Evolutionary conservation across 2,888 invertebrate genomes (phyloP).

Genomic region (Eudemis profundana): DNA sequence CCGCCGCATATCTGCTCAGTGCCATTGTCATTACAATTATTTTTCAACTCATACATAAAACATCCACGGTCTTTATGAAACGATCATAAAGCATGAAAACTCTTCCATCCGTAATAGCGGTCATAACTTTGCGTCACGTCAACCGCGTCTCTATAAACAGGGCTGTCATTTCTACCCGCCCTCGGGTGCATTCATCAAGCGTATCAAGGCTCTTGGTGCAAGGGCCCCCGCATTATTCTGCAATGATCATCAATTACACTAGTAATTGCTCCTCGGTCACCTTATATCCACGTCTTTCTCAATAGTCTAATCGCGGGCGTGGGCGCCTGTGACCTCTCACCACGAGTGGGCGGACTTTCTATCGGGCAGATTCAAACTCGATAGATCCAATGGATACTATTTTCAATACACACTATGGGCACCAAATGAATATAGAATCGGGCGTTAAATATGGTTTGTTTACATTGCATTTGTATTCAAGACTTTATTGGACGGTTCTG

Average conservation of each 20-base stretch:
- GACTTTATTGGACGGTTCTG: slow-evolving; percentile 22
- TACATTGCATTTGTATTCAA: slow-evolving; percentile 38
- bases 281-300: slow-evolving; percentile 63
- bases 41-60: slow-evolving; percentile 22
- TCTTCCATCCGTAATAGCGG: slow-evolving; percentile 34
- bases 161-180: slow-evolving; percentile 38
- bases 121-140: slow-evolving; percentile 30
- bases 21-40: slow-evolving; percentile 1
- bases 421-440: slow-evolving; percentile 40
- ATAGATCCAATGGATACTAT: slow-evolving; percentile 54
- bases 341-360: slow-evolving; percentile 78
- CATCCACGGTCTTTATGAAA: slow-evolving; percentile 24
- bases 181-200: slow-evolving; percentile 37
- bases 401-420: slow-evolving; percentile 34
- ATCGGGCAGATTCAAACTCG: slow-evolving; percentile 58
- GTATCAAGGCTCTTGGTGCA: slow-evolving; percentile 15
- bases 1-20: neutral
- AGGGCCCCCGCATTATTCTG: slow-evolving; percentile 61
- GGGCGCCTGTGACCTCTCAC: slow-evolving; percentile 76
- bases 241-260: slow-evolving; percentile 71
- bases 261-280: slow-evolving; percentile 67
- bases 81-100: slow-evolving; percentile 35
- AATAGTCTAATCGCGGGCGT: slow-evolving; percentile 62
- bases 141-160: slow-evolving; percentile 30
- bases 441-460: slow-evolving; percentile 41